phyloP scores from a whole-genome alignment of 2,888 invertebrate species.

The Ptychoptera albimana region DNA sequence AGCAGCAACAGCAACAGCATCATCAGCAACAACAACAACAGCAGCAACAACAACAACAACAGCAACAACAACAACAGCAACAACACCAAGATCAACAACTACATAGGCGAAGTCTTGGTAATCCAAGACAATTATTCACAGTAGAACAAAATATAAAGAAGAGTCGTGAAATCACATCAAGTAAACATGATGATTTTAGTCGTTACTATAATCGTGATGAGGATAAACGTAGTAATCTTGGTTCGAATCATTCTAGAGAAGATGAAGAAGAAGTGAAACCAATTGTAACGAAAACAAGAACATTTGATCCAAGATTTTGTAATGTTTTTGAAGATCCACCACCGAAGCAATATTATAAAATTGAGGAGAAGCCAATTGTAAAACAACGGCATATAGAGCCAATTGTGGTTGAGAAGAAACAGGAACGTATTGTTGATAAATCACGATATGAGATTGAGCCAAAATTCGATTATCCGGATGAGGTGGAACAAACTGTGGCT shows the following conservation, averaged over 20 bases:
- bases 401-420: background rate
- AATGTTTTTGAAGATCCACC: conserved; percentile 6
- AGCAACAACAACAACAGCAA: background rate
- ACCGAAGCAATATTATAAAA: background rate
- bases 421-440: conserved; percentile 16
- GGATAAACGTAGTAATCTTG: background rate
- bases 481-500: conserved; percentile 13
- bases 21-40: background rate
- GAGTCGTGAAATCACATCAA: background rate
- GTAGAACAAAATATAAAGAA: background rate
- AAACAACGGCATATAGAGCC: background rate
- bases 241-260: background rate
- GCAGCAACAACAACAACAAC: background rate
- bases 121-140: background rate
- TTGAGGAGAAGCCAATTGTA: background rate
- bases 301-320: conserved; percentile 6
- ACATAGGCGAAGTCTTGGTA: background rate
- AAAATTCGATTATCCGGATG: conserved; percentile 16
- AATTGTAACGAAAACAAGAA: conserved; percentile 4
- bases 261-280: conserved; percentile 19
- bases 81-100: background rate
- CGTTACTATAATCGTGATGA: conserved; percentile 3
- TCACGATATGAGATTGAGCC: background rate
- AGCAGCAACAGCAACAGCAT: background rate
- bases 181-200: background rate